Conservation (phyloP, 2,797 vertebrate species). For the Threskiornis aethiopicus region DNA sequence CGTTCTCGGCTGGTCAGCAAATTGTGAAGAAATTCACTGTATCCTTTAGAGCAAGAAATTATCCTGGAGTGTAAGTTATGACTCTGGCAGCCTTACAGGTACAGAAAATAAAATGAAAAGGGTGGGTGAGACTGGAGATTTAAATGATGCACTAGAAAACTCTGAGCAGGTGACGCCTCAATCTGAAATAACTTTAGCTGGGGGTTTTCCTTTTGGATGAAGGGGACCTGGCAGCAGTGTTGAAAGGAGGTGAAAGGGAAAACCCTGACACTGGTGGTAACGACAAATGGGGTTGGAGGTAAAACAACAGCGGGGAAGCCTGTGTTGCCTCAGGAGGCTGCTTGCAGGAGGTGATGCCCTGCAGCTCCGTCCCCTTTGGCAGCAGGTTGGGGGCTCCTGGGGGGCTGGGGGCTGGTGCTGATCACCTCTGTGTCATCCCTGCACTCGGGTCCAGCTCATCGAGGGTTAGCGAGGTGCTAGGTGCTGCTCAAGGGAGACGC, state of each 20-base stretch:
- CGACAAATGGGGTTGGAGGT: neutral
- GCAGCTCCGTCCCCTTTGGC: neutral
- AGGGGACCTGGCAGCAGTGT: neutral
- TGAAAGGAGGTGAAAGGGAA: neutral
- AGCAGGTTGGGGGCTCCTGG: neutral
- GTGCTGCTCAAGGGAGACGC: neutral
- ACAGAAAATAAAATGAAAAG: neutral
- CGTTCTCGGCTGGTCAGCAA: neutral
- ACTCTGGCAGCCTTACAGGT: neutral
- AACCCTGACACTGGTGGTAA: neutral
- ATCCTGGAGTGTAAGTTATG: neutral
- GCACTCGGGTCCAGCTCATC: neutral
- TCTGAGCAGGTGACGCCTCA: neutral
- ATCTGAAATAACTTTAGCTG: neutral
- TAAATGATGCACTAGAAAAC: neutral
- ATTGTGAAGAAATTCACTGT: neutral
- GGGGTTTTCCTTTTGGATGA: neutral
- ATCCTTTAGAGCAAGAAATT: conserved; percentile 29
- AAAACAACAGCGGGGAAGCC: neutral
- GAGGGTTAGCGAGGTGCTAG: neutral
- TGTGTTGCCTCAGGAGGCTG: neutral
- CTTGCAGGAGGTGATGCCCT: neutral
- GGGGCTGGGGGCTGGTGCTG: neutral
- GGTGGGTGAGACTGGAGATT: neutral
- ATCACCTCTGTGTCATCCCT: neutral